These are phyloP conservation scores for Botia kubotai DNA, from an alignment of 2,797 vertebrate genomes.

Conservation along the genomic window DNA sequence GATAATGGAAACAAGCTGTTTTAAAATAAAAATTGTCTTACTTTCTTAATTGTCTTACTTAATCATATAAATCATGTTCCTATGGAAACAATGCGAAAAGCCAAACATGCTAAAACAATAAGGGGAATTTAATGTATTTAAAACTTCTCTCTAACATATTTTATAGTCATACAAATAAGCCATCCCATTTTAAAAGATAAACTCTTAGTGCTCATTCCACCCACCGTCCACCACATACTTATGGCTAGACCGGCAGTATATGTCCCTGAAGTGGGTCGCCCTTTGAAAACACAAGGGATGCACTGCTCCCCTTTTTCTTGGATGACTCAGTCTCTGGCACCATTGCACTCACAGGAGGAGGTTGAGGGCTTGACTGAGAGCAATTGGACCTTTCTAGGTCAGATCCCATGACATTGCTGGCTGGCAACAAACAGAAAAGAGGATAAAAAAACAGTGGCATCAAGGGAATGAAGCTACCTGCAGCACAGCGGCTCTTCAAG, in stretches of 20 bases:
- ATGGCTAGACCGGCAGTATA: slow-evolving; percentile 72
- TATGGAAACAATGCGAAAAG: slow-evolving; percentile 7
- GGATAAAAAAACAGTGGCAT: slow-evolving; percentile 71
- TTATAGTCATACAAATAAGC: no score
- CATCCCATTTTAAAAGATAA: not conserved
- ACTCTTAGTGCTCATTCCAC: slow-evolving; percentile 46
- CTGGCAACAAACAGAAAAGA: slow-evolving; percentile 76
- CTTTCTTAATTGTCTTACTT: no score
- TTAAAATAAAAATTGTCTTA: not conserved
- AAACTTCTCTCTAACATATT: no score
- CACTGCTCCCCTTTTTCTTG: slow-evolving; percentile 53
- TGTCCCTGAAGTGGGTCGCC: slow-evolving; percentile 77
- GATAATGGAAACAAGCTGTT: not conserved
- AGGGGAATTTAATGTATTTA: no score
- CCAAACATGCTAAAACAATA: not conserved
- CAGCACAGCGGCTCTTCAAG: slow-evolving; percentile 65
- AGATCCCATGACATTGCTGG: slow-evolving; percentile 82
- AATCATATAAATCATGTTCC: slow-evolving; percentile 3
- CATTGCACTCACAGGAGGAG: slow-evolving; percentile 77
- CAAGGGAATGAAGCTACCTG: slow-evolving; percentile 61
- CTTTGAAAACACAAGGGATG: slow-evolving; percentile 43
- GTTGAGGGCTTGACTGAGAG: slow-evolving; percentile 78
- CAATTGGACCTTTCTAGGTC: slow-evolving; percentile 86
- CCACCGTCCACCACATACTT: slow-evolving; percentile 69
- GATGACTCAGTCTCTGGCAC: slow-evolving; percentile 69